Conservation (phyloP, 2,888 invertebrate species). For the Syritta pipiens region DNA sequence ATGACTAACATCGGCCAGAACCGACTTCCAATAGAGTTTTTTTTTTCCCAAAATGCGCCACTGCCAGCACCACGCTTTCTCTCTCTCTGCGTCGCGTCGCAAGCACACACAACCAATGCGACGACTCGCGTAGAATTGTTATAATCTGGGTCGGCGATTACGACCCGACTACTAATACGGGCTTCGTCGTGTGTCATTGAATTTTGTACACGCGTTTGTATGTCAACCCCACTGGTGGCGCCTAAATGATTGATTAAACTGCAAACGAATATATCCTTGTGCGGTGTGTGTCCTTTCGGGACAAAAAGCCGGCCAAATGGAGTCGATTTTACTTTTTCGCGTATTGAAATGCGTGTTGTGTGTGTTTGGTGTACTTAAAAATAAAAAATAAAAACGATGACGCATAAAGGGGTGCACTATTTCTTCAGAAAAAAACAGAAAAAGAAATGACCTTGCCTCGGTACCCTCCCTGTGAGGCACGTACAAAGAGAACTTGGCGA, state of each 20-base stretch:
- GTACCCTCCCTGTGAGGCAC: no score
- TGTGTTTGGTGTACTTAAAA: no score
- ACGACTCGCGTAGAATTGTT: slow-evolving; percentile 1
- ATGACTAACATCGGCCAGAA: slow-evolving; percentile 32
- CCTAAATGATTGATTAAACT: slow-evolving; percentile 24
- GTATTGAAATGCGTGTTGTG: background rate
- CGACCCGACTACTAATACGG: background rate
- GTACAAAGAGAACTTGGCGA: no score
- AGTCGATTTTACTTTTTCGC: background rate
- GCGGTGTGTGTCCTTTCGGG: background rate
- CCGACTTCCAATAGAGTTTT: background rate
- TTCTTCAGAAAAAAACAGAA: no score
- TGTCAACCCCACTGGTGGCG: slow-evolving; percentile 5
- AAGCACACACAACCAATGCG: no score
- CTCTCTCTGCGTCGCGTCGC: background rate
- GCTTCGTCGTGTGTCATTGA: slow-evolving; percentile 16
- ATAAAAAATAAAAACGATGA: background rate
- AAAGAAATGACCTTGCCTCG: no score
- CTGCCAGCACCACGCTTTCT: background rate
- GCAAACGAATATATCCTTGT: slow-evolving; percentile 4
- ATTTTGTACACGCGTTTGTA: background rate
- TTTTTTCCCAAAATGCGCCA: slow-evolving; percentile 12
- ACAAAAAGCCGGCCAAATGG: background rate
- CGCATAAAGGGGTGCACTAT: no score
- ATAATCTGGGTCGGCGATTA: slow-evolving; percentile 22